Conservation (phyloP, 2,888 invertebrate species). For the Neoaliturus tenellus region DNA sequence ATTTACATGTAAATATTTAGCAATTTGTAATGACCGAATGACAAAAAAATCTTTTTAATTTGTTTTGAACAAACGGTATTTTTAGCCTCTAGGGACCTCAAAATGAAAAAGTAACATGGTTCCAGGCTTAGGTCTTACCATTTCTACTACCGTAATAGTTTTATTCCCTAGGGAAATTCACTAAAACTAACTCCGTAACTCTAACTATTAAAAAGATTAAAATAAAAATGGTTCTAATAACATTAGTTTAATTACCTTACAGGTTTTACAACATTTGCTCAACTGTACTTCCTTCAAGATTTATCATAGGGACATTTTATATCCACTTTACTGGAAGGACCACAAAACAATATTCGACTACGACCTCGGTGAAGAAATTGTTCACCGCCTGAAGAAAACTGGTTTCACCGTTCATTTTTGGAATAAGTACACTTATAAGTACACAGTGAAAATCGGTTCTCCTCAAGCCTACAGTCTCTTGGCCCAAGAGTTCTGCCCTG, state of each 20-base stretch:
- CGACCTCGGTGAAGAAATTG: not conserved
- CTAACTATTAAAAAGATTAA: no score
- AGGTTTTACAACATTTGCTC: not conserved
- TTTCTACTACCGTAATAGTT: no score
- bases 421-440: not conserved
- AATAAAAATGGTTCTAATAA: no score
- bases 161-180: no score
- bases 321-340: not conserved
- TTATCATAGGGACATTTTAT: not conserved
- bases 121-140: no score
- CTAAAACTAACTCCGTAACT: no score
- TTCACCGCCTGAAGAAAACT: not conserved
- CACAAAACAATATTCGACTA: not conserved
- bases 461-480: not conserved
- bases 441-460: not conserved
- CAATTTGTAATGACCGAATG: no score
- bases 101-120: no score
- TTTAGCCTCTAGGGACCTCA: no score
- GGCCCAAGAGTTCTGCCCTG: not conserved
- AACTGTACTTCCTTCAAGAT: not conserved
- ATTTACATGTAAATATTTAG: no score
- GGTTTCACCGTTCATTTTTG: not conserved
- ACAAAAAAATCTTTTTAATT: no score
- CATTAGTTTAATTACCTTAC: not conserved
- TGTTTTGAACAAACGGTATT: no score